Base-by-base conservation (phyloP, 2,888 invertebrate genomes). In the Cephus pulcher region DNA sequence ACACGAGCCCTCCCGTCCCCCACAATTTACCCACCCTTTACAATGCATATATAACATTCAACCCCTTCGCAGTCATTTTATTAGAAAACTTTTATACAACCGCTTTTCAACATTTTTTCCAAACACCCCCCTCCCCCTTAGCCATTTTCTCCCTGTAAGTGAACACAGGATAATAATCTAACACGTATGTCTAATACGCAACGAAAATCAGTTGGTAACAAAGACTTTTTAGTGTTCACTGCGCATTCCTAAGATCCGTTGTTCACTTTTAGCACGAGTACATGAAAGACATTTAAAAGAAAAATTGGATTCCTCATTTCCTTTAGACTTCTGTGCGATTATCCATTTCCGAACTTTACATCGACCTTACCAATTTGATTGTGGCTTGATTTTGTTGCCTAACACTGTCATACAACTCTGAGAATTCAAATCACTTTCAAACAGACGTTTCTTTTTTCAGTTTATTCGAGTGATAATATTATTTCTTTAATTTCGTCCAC, bases 311-410 rank as follows among this genome's bases (percentile, higher is more conserved):
- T 2, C 9, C 56, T 56, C 56, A 2, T 56, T 56, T 56, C 12
- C 32, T 71, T 32, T 71, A 23, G 71, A 71, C 12, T 32, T 71
- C 32, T 32, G 15, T 74, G 74, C 74, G 34, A 34, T 34, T 34
- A 11, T 3, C 71, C 71, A 71, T 71, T 71, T 71, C 71, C 71
- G 71, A 71, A 34, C 32, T 71, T 71, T 34, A 71, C 33, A 71
- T 71, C 71, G 71, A 71, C 71, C 71, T 69, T 69, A 78, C 68
- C 73, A 78, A 78, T 78, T 80, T 86, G 89, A 91, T 90, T 85
- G 81, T 91, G 91, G 90, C 91, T 91, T 91, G 91, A 90, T 89
- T 91, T 90, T 91, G 88, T 84, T 85, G 85, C 79, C 86, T 87
- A 88, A 88, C 88, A 87, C 85, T 86, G 89, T 89, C 86, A 89